Conservation (phyloP, 1,140 invertebrate genomes). For the Drosophila teissieri region DNA sequence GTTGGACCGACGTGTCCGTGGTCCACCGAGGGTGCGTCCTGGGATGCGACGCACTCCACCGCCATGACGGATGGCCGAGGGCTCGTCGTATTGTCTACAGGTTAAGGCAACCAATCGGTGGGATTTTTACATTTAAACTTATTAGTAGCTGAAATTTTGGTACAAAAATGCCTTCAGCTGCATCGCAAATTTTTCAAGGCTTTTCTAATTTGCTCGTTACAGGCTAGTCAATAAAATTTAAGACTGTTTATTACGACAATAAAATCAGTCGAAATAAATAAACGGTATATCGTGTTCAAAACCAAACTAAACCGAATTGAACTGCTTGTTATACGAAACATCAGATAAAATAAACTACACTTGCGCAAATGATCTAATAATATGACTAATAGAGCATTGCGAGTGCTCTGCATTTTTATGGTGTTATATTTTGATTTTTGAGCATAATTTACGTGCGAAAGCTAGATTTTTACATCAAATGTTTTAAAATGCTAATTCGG, state of each 20-base stretch:
- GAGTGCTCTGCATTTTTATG: too few species aligned
- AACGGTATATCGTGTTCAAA: neutral
- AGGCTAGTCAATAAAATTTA: neutral
- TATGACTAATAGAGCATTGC: neutral
- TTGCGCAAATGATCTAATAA: neutral
- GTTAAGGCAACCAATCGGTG: conserved; percentile 86
- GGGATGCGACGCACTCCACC: conserved; percentile 93
- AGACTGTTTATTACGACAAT: neutral
- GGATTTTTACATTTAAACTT: neutral
- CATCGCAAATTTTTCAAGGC: neutral
- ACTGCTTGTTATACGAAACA: neutral
- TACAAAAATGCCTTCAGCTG: conserved; percentile 1
- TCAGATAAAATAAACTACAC: neutral
- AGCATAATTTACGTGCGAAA: too few species aligned
- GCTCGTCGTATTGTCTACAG: conserved; percentile 90
- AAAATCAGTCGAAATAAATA: neutral
- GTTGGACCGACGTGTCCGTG: conserved; percentile 92
- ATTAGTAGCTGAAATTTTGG: conserved; percentile 1
- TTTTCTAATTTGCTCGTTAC: neutral
- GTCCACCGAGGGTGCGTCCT: conserved; percentile 90
- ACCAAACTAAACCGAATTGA: neutral
- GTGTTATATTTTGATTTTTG: too few species aligned
- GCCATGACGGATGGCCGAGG: conserved; percentile 91
- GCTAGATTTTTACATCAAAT: too few species aligned
- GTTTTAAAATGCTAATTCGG: neutral